These are phyloP conservation scores for Nesoenas mayeri DNA, from an alignment of 2,113 vertebrate species.

Conservation along the genomic window DNA sequence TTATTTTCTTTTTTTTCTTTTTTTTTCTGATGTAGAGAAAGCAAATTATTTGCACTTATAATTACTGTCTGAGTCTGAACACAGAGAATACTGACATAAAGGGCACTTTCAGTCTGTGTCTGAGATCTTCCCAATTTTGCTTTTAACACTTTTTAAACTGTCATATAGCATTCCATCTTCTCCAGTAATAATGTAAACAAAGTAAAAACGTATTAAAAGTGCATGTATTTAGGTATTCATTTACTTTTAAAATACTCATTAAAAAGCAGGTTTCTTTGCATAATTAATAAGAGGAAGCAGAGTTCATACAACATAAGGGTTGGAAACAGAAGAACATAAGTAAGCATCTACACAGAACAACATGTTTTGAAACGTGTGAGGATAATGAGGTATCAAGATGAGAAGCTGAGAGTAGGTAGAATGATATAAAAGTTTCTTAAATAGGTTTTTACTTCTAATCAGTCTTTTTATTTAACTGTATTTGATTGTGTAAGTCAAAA, in stretches of 20 bases:
- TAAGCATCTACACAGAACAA: neutral
- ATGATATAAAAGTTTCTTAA: neutral
- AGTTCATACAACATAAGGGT: neutral
- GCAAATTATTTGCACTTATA: neutral
- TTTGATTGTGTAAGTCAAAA: neutral
- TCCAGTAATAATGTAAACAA: neutral
- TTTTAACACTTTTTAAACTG: neutral
- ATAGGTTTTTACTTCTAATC: neutral
- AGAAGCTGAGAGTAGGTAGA: neutral
- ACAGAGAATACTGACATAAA: neutral
- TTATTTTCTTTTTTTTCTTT: too few species aligned
- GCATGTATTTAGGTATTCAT: neutral
- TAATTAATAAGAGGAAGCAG: neutral
- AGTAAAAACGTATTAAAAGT: neutral
- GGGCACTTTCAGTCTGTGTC: neutral
- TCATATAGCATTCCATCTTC: neutral
- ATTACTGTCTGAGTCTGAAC: neutral
- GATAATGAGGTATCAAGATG: neutral
- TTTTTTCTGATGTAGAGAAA: neutral
- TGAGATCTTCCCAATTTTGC: neutral
- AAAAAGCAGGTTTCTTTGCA: neutral
- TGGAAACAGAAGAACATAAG: neutral
- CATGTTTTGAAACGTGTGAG: accelerated
- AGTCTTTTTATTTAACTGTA: neutral
- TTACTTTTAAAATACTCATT: neutral